Base-by-base conservation (phyloP, 2,888 invertebrate species). In the Drosophila acutilabella region DNA sequence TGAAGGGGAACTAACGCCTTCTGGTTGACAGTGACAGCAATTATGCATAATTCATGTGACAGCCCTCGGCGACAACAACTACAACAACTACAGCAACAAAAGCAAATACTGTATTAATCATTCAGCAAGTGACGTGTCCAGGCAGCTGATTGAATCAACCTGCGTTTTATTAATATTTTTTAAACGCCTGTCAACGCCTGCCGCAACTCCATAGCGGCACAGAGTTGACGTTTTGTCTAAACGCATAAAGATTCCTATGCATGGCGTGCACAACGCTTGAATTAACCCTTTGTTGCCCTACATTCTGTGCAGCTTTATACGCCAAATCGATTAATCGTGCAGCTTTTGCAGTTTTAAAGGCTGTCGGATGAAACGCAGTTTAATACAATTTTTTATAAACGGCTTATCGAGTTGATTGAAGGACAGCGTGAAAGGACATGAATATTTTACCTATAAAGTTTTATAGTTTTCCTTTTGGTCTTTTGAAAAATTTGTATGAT, bases 1-100 rank as follows among this genome's bases (percentile, higher is more conserved):
- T 60, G 33, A 11, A 42, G 52, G 18, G 62, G 6, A 30, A 38
- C 56, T 41, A 56, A 51, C 38, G 41, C 45, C 26, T 20, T 13
- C 42, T 36, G 41, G 44, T 64, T 64, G 77, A 62, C 70, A 68
- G 79, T 78, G 81, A 73, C 85, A 82, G 70, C 83, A 82, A 88
- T 81, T 85, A 80, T 82, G 85, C 85, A 88, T 85, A 82, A 81
- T 85, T 88, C 79, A 70, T 58, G 53, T 73, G 84, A 69, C 89
- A 67, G 65, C 64, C 61, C 53, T 60, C 40, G 69, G 54, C 64
- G 56, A 20, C 52, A 51, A 30, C 33, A 66, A 18, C 30, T 30
- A 0, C 20, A 56, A 33, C 56, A 60, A 14, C 45, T 23, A 23
- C 57, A 61, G 13, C 26, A 42, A 1, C 18, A 54, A 36, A 44